Conservation (phyloP, 23 tunicate genomes). For the Oikopleura albicans region DNA sequence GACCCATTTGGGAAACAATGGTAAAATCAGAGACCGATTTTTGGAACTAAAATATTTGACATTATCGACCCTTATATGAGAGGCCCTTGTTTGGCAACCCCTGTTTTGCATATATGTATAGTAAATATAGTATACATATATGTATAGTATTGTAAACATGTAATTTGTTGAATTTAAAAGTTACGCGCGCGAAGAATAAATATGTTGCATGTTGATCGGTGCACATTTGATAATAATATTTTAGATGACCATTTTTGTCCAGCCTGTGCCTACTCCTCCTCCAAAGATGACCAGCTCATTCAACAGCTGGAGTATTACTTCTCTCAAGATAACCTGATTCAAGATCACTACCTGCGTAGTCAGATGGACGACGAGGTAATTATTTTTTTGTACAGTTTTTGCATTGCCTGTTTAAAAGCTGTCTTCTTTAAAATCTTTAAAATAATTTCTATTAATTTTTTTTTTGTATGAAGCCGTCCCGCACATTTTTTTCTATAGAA, state of each 20-base stretch:
- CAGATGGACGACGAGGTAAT: constrained; percentile 18
- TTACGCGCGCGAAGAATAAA: too few species aligned
- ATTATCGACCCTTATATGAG: too few species aligned
- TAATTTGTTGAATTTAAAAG: too few species aligned
- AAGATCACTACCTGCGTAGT: neutral
- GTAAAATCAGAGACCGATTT: too few species aligned
- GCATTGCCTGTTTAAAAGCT: neutral
- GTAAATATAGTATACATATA: too few species aligned
- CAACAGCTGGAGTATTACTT: constrained; percentile 13
- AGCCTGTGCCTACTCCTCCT: neutral
- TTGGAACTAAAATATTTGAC: neutral
- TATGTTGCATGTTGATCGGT: neutral
- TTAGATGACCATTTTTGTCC: constrained; percentile 16
- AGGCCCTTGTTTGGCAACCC: too few species aligned
- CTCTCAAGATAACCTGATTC: neutral
- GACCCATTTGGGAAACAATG: too few species aligned
- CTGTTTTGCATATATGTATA: too few species aligned
- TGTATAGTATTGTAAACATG: too few species aligned
- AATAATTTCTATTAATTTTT: neutral
- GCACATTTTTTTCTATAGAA: too few species aligned
- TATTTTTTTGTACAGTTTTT: neutral
- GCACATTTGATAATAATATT: neutral
- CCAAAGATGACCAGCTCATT: neutral
- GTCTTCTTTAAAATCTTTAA: neutral
- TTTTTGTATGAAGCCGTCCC: too few species aligned